Percentiles rank a stretch among this genome's conserved stretches.
These are phyloP conservation scores for Gastrophryne carolinensis DNA, from an alignment of 2,797 vertebrate genomes.

Conservation along the genomic window DNA sequence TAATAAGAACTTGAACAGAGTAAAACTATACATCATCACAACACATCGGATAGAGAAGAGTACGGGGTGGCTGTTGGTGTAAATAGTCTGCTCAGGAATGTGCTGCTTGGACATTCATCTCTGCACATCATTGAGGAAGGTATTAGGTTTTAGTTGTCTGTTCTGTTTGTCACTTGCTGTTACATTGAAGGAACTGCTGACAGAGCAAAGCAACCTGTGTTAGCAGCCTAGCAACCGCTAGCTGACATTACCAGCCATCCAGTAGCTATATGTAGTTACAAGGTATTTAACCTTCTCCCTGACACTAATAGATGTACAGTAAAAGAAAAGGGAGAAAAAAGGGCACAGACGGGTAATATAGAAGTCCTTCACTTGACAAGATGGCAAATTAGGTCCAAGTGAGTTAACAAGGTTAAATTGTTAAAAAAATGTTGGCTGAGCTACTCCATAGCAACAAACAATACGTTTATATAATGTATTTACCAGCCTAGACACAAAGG, in stretches of 20 bases:
- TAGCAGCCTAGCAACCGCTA: neutral
- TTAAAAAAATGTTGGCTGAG: too few relatives aligned
- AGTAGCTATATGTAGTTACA: neutral
- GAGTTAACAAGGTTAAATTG: too few relatives aligned
- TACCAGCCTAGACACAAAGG: too few relatives aligned
- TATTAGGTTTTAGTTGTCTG: constrained; percentile 16
- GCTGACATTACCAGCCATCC: neutral
- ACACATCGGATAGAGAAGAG: neutral
- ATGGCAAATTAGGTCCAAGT: too few relatives aligned
- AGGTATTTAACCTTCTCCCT: too few relatives aligned
- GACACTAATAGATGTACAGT: too few relatives aligned
- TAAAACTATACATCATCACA: neutral
- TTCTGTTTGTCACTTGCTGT: constrained; percentile 6
- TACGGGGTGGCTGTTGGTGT: neutral
- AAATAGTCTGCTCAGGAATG: constrained; percentile 30
- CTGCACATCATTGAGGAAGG: constrained; percentile 20
- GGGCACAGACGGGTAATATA: too few relatives aligned
- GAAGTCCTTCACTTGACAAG: too few relatives aligned
- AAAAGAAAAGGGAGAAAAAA: too few relatives aligned
- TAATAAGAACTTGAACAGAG: neutral
- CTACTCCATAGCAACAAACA: too few relatives aligned
- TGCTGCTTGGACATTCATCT: constrained; percentile 31
- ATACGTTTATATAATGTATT: too few relatives aligned
- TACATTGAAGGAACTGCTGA: constrained; percentile 10
- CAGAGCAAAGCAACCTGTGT: neutral